Evolutionary conservation across 2,797 vertebrate species (phyloP).

Genomic region (Enteromius unitaeniatus): DNA sequence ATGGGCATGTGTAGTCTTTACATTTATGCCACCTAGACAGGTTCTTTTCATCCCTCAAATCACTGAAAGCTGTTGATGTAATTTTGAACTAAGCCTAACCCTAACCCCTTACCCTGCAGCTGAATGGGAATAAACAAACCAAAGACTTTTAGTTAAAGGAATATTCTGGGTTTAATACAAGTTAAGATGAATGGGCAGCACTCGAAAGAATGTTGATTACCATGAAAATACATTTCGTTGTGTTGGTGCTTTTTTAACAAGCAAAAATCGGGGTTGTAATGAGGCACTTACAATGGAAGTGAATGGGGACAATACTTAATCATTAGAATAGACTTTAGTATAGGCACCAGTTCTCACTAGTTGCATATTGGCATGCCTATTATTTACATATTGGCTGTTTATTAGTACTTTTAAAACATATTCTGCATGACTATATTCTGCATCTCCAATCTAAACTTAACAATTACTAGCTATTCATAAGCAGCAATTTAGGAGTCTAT

Average conservation of each 20-base stretch:
- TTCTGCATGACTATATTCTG: background rate
- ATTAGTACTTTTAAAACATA: background rate
- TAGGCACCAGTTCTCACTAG: background rate
- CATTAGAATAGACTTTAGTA: background rate
- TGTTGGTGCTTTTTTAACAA: background rate
- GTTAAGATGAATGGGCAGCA: background rate
- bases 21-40: background rate
- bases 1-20: constrained; percentile 14
- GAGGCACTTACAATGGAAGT: background rate
- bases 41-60: constrained; percentile 11
- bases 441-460: background rate
- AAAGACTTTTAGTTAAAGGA: constrained; percentile 1
- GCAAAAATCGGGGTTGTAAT: background rate
- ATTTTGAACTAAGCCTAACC: constrained; percentile 21
- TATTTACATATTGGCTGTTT: background rate
- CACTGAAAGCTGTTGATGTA: constrained; percentile 13
- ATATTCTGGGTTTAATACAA: constrained; percentile 8
- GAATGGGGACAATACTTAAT: background rate
- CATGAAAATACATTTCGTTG: background rate
- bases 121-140: constrained; percentile 7
- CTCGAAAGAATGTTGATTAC: background rate
- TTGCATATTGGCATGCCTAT: background rate
- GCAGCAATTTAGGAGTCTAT: background rate
- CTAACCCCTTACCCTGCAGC: background rate
- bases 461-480: background rate